Evolutionary conservation across 2,888 invertebrate species (phyloP).

Genomic region (Megalurothrips usitatus): DNA sequence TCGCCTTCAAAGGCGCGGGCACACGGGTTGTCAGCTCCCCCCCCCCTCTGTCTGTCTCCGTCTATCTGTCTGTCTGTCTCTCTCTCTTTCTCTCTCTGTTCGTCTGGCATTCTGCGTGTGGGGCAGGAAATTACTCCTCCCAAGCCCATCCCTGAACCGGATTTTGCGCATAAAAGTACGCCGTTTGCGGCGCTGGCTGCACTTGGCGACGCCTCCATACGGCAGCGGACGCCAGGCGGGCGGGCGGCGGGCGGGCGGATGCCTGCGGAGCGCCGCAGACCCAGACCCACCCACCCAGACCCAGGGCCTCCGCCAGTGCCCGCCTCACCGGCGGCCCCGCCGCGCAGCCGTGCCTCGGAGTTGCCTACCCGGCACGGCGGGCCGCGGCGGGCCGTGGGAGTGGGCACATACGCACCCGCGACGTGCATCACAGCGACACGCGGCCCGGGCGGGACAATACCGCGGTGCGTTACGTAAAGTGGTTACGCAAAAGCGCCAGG

Average conservation of each 20-base stretch:
- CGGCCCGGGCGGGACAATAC: no score
- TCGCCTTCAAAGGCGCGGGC: no score
- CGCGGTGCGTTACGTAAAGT: no score
- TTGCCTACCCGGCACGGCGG: no score
- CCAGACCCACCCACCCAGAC: background rate
- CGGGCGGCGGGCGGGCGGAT: background rate
- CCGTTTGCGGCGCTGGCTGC: constrained; percentile 5
- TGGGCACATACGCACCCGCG: no score
- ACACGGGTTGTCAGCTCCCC: no score
- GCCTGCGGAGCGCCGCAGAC: background rate
- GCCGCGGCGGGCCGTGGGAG: no score
- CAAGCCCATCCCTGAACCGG: background rate
- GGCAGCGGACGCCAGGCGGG: background rate
- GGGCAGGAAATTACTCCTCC: background rate
- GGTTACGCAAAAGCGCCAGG: no score
- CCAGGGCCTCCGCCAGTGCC: background rate
- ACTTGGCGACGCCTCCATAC: background rate
- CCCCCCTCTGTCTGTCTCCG: no score
- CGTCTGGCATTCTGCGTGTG: background rate
- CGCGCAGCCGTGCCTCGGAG: no score
- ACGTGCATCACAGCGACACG: no score
- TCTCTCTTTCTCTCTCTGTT: background rate
- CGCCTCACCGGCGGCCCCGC: background rate
- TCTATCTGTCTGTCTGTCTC: background rate
- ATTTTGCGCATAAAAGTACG: constrained; percentile 15